phyloP scores from a whole-genome alignment of 2,888 invertebrate genomes.

The Alviniconcha strummeri region DNA sequence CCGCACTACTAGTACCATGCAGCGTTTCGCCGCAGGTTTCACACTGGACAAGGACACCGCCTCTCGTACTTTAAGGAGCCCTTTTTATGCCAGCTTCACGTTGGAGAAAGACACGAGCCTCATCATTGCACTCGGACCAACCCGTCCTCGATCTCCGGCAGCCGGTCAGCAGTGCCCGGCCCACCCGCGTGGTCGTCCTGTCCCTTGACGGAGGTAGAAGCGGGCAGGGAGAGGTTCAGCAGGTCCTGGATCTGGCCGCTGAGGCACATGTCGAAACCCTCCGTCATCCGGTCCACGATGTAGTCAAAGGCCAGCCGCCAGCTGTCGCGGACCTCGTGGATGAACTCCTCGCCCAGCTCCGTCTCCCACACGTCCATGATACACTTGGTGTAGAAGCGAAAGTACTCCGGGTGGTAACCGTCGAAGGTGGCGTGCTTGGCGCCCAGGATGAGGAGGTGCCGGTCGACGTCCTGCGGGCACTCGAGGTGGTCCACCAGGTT shows the following conservation, averaged over 20 bases:
- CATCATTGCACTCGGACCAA: constrained; percentile 22
- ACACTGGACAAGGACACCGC: too few species aligned
- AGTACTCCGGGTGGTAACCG: constrained; percentile 59
- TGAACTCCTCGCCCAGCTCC: constrained; percentile 66
- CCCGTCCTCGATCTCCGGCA: neutral
- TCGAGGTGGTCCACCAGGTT: constrained; percentile 59
- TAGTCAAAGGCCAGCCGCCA: constrained; percentile 60
- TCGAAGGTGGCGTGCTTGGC: constrained; percentile 63
- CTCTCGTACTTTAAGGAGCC: too few species aligned
- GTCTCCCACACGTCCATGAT: constrained; percentile 61
- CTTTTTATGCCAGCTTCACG: too few species aligned
- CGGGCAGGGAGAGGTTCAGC: neutral
- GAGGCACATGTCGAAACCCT: constrained; percentile 44
- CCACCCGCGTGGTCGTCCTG: neutral
- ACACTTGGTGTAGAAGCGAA: constrained; percentile 58
- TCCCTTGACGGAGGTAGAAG: neutral
- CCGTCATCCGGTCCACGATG: constrained; percentile 47
- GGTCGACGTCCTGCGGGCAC: constrained; percentile 48
- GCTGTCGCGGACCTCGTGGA: constrained; percentile 59
- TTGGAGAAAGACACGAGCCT: neutral
- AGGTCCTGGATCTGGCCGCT: constrained; percentile 36
- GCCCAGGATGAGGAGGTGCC: constrained; percentile 59
- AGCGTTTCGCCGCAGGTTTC: too few species aligned
- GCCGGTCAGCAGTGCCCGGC: neutral
- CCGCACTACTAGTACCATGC: too few species aligned